phyloP scores from a whole-genome alignment of 2,888 invertebrate genomes.

The Drosophila neotestacea region DNA sequence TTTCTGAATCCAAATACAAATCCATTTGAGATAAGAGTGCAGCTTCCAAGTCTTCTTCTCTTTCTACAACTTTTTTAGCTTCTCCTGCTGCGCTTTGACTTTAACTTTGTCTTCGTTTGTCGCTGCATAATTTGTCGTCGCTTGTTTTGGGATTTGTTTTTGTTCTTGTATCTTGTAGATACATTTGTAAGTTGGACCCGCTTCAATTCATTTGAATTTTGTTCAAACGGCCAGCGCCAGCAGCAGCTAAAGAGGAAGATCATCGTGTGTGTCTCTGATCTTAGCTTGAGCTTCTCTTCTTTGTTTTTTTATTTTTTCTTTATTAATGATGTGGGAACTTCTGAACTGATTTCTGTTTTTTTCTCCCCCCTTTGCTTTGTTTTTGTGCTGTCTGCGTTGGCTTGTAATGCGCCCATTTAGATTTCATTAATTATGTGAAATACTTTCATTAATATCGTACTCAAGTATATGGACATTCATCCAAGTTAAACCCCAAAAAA shows the following conservation, averaged over 20 bases:
- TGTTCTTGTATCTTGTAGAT: constrained; percentile 68
- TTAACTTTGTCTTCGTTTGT: constrained; percentile 48
- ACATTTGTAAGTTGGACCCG: constrained; percentile 74
- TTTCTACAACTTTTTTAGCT: constrained; percentile 10
- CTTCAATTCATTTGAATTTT: constrained; percentile 75
- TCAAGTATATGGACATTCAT: constrained; percentile 38
- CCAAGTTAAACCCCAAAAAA: constrained; percentile 7
- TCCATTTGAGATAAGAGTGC: constrained; percentile 46
- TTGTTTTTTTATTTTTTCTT: constrained; percentile 29
- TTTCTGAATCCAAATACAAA: constrained; percentile 16
- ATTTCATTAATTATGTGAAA: constrained; percentile 75
- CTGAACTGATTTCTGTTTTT: constrained; percentile 56
- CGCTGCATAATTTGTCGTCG: constrained; percentile 78
- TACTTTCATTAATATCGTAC: constrained; percentile 73
- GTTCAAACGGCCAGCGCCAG: constrained; percentile 48
- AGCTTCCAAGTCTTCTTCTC: constrained; percentile 14
- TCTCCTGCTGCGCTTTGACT: constrained; percentile 24
- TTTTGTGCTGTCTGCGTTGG: constrained; percentile 35
- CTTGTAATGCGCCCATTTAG: constrained; percentile 61
- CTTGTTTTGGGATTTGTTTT: constrained; percentile 43
- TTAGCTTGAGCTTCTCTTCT: constrained; percentile 24
- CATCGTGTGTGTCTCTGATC: constrained; percentile 72
- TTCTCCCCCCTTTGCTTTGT: constrained; percentile 5
- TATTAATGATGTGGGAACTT: constrained; percentile 82
- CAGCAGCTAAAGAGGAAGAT: constrained; percentile 43